Evolutionary conservation across 37 sponge, comb jelly and placozoan species (phyloP).

Genomic region (Beroe forskalii): DNA sequence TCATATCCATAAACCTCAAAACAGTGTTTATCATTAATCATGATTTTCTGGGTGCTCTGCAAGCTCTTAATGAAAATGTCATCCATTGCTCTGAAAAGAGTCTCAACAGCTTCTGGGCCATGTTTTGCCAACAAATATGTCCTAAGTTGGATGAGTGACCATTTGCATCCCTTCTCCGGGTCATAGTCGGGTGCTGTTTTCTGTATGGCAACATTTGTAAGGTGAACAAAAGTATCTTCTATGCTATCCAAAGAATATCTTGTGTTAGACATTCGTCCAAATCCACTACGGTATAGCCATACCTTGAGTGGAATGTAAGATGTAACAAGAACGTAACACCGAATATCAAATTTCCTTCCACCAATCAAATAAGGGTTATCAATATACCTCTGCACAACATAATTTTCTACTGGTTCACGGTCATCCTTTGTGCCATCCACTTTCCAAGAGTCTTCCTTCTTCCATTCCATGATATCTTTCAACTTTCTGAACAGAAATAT

Average conservation of each 20-base stretch:
- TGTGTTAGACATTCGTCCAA: constrained; percentile 96
- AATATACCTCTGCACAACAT: constrained; percentile 95
- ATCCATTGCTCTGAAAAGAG: constrained; percentile 77
- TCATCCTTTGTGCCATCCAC: constrained; percentile 77
- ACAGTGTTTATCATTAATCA: constrained; percentile 99
- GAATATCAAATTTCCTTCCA: constrained; percentile 96
- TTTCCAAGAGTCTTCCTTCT: constrained; percentile 78
- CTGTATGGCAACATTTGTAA: constrained; percentile 99
- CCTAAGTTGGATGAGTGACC: constrained; percentile 91
- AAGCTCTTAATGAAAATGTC: constrained; percentile 92
- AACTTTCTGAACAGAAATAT: constrained; percentile 98
- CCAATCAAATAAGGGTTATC: constrained; percentile 94
- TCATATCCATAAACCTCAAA: constrained; percentile 99
- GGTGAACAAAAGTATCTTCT: constrained; percentile 87
- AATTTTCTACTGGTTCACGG: constrained; percentile 92
- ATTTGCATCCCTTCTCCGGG: constrained; percentile 99
- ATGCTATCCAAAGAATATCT: constrained; percentile 86
- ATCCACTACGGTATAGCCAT: constrained; percentile 95
- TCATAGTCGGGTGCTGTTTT: constrained; percentile 99
- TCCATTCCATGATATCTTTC: constrained; percentile 98
- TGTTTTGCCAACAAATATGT: constrained; percentile 80
- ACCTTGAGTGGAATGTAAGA: constrained; percentile 93
- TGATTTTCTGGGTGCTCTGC: constrained; percentile 92
- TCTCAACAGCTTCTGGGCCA: constrained; percentile 80
- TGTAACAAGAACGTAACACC: constrained; percentile 89